A percentile compares a stretch with the other conserved stretches of the same genome.
Evolutionary conservation across 2,113 vertebrate species (phyloP).

Genomic region (Hippocampus mohnikei): DNA sequence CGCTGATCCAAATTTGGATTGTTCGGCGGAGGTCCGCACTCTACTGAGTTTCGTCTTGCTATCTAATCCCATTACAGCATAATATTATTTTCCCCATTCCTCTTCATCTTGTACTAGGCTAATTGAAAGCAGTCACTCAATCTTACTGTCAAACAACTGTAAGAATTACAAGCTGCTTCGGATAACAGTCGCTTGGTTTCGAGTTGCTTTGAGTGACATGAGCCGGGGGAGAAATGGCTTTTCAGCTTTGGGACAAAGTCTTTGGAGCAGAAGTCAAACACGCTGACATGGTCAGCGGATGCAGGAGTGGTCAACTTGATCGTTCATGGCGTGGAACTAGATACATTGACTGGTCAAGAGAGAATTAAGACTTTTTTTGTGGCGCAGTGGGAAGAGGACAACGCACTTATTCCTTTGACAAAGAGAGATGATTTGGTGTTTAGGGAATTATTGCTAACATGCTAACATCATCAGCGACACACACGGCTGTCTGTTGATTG

Average conservation of each 20-base stretch:
- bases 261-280: too few species aligned
- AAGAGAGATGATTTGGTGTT: not conserved
- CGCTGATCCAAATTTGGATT: not conserved
- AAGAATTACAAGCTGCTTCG: slow-evolving; percentile 21
- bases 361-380: too few species aligned
- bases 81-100: slow-evolving; percentile 40
- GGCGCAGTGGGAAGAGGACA: too few species aligned
- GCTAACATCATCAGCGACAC: not conserved
- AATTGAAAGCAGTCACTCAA: slow-evolving; percentile 44
- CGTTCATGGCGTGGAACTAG: too few species aligned
- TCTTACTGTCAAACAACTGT: slow-evolving; percentile 3
- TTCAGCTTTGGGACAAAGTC: slow-evolving; percentile 16
- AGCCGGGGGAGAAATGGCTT: slow-evolving; percentile 8
- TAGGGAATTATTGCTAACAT: not conserved
- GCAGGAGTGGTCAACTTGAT: too few species aligned
- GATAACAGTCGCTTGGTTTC: slow-evolving; percentile 13
- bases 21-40: not conserved
- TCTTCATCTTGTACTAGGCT: slow-evolving; percentile 36
- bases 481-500: too few species aligned
- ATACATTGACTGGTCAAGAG: too few species aligned
- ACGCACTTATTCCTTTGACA: too few species aligned
- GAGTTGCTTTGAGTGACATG: slow-evolving; percentile 16
- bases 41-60: slow-evolving; percentile 2
- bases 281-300: too few species aligned
- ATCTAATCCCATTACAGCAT: slow-evolving; percentile 25